phyloP scores from a whole-genome alignment of 1,140 invertebrate species.

The Brachionus asplanchnoidis region DNA sequence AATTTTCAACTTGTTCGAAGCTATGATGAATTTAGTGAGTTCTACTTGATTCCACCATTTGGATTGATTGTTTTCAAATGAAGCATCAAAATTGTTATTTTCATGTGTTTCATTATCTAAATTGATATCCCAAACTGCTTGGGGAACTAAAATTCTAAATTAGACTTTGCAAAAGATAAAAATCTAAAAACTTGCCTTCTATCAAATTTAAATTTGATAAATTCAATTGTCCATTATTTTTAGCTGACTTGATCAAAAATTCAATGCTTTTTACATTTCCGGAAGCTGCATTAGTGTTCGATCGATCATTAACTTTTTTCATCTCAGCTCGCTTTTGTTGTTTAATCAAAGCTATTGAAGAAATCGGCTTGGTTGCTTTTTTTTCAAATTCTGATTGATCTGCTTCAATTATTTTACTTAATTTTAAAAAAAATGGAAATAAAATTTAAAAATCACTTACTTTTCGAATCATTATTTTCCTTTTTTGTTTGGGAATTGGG shows the following conservation, averaged over 20 bases:
- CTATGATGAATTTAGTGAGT: slow-evolving; percentile 71
- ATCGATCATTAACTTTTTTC: background rate
- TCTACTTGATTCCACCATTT: slow-evolving; percentile 80
- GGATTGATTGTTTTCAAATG: slow-evolving; percentile 59
- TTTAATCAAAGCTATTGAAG: background rate
- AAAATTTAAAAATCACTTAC: background rate
- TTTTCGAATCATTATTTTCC: background rate
- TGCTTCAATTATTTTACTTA: no score
- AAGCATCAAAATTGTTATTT: background rate
- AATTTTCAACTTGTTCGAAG: slow-evolving; percentile 68
- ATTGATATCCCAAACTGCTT: slow-evolving; percentile 74
- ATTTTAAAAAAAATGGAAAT: no score
- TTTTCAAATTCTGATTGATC: background rate
- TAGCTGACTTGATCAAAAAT: slow-evolving; percentile 67
- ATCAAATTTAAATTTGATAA: slow-evolving; percentile 68
- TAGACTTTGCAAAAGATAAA: slow-evolving; percentile 38
- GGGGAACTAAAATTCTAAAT: slow-evolving; percentile 65
- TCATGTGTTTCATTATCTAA: slow-evolving; percentile 61
- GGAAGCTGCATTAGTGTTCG: slow-evolving; percentile 43
- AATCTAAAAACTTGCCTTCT: slow-evolving; percentile 61
- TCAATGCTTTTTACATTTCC: slow-evolving; percentile 40
- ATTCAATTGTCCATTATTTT: slow-evolving; percentile 72
- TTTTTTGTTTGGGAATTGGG: background rate
- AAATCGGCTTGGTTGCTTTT: background rate
- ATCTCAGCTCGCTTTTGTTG: slow-evolving; percentile 32